Percentiles rank a stretch among this genome's conserved stretches.
Evolutionary conservation across 2,797 vertebrate genomes (phyloP).

Genomic region (Pipistrellus nathusii): DNA sequence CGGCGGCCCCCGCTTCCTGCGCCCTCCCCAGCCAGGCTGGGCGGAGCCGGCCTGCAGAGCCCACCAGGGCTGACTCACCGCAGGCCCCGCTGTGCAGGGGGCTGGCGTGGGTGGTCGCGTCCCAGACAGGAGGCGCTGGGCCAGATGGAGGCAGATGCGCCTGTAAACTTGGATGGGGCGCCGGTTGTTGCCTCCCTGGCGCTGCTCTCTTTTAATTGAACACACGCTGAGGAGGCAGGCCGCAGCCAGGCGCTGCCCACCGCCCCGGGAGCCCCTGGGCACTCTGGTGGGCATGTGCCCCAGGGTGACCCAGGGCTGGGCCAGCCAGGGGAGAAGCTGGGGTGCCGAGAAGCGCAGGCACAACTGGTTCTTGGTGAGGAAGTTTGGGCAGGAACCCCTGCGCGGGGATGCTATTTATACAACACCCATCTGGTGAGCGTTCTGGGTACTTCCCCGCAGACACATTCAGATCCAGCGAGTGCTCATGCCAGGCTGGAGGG

Average conservation of each 20-base stretch:
- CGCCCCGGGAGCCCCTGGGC: accelerated
- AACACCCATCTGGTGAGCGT: constrained; percentile 65
- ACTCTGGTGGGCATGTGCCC: accelerated
- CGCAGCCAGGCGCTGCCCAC: not conserved
- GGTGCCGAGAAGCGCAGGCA: not conserved
- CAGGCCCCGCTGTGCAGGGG: constrained; percentile 67
- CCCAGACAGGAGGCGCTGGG: constrained; percentile 70
- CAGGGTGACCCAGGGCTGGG: not conserved
- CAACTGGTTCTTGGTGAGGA: not conserved
- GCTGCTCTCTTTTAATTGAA: constrained; percentile 74
- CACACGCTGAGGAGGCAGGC: not conserved
- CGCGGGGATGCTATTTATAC: constrained; percentile 67
- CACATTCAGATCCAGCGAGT: not conserved
- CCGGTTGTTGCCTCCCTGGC: not conserved
- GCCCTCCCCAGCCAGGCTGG: constrained; percentile 27
- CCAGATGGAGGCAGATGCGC: constrained; percentile 66
- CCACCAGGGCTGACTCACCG: constrained; percentile 69
- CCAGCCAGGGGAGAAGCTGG: not conserved
- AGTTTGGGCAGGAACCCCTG: constrained; percentile 17
- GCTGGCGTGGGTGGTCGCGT: constrained; percentile 67
- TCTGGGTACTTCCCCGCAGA: constrained; percentile 66
- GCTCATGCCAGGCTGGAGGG: not conserved
- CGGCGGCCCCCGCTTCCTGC: constrained; percentile 58
- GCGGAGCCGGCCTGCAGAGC: constrained; percentile 10
- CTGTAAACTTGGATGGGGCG: constrained; percentile 60